A percentile compares a stretch with the other conserved stretches of the same genome.
Evolutionary conservation across 2,797 vertebrate species (phyloP).

Genomic region (Geotrypetes seraphini): DNA sequence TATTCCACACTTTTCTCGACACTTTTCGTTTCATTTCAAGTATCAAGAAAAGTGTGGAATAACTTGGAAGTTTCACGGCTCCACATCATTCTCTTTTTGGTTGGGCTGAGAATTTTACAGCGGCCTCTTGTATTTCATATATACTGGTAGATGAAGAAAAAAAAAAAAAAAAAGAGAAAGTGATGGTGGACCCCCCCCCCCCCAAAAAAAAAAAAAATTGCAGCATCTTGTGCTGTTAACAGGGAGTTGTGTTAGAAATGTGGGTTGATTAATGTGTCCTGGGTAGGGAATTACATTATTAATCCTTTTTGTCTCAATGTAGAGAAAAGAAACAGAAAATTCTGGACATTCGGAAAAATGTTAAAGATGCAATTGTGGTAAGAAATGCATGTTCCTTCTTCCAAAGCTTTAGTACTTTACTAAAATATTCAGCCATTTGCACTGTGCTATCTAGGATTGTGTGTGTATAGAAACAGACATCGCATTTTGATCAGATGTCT

Average conservation of each 20-base stretch:
- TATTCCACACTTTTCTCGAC: too few species aligned
- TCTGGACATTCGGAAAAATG: conserved; percentile 94
- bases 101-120: too few species aligned
- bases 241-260: not conserved
- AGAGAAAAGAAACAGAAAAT: conserved; percentile 96
- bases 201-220: too few species aligned
- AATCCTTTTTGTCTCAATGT: conserved; percentile 38
- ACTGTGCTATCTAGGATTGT: conserved; percentile 13
- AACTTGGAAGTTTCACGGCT: too few species aligned
- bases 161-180: not conserved
- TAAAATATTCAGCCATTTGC: not conserved
- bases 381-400: conserved; percentile 40
- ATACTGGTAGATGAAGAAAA: too few species aligned
- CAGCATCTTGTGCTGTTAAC: not conserved
- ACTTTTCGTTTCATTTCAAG: too few species aligned
- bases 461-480: conserved; percentile 23
- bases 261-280: too few species aligned
- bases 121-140: too few species aligned
- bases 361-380: conserved; percentile 96
- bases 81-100: too few species aligned
- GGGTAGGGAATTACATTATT: conserved; percentile 16
- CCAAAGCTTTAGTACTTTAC: too few species aligned
- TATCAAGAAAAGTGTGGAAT: too few species aligned
- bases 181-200: not conserved
- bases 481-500: conserved; percentile 45